Conservation (phyloP, 1,140 invertebrate genomes). For the Drosophila nigrodunni region DNA sequence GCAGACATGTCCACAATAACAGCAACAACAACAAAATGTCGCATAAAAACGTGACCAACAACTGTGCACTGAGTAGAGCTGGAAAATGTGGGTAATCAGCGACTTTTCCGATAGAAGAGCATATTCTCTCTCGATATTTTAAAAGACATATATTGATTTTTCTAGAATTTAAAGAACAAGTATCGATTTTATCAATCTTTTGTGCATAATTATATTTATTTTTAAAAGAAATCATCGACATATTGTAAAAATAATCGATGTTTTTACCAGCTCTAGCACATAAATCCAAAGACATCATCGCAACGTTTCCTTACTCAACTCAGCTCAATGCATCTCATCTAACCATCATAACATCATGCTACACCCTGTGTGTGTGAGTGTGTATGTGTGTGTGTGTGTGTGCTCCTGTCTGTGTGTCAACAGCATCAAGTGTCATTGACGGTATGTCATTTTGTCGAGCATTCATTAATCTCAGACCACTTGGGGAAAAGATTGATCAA, state of each 20-base stretch:
- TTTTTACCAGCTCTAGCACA: background rate
- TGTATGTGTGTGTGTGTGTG: conserved; percentile 9
- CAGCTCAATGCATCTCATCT: conserved; percentile 47
- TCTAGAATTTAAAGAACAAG: no score
- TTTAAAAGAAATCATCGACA: no score
- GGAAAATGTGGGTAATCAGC: no score
- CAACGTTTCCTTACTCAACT: conserved; percentile 21
- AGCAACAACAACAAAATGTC: conserved; percentile 32
- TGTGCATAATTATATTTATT: no score
- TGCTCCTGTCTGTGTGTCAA: conserved; percentile 21
- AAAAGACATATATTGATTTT: no score
- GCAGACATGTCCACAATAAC: conserved; percentile 1
- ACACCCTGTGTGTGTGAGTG: conserved; percentile 27
- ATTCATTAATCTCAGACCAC: conserved; percentile 65
- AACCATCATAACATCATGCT: conserved; percentile 35
- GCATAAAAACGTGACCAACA: conserved; percentile 74
- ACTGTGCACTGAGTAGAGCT: conserved; percentile 26
- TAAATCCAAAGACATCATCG: conserved; percentile 7
- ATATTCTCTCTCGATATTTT: no score
- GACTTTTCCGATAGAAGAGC: no score
- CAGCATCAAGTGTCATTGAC: conserved; percentile 71
- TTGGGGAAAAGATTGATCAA: conserved; percentile 36
- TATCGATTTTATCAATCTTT: no score
- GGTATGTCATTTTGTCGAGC: conserved; percentile 71
- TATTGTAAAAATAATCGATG: no score